Evolutionary conservation across 2,888 invertebrate genomes (phyloP).

Genomic region (Chloromyia formosa): DNA sequence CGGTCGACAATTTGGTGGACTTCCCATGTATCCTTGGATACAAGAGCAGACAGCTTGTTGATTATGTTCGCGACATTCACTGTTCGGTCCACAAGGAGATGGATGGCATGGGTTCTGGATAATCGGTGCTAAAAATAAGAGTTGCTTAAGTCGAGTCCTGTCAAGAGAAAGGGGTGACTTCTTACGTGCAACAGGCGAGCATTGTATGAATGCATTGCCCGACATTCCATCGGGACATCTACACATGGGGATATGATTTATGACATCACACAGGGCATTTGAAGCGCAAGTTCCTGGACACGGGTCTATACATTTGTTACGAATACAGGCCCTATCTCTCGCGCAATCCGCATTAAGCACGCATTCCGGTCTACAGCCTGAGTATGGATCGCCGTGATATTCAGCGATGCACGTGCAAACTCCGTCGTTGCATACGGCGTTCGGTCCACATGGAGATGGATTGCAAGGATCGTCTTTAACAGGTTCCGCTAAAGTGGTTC

Average conservation of each 20-base stretch:
- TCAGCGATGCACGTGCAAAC: conserved; percentile 75
- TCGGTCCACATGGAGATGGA: conserved; percentile 76
- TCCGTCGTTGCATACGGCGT: conserved; percentile 73
- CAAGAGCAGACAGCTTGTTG: conserved; percentile 69
- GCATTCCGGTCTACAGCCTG: conserved; percentile 83
- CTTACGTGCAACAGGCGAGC: conserved; percentile 59
- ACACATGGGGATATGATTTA: conserved; percentile 82
- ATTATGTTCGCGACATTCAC: conserved; percentile 68
- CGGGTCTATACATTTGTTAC: conserved; percentile 79
- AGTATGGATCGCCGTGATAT: conserved; percentile 78
- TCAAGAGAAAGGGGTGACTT: background rate
- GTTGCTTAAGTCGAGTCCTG: background rate
- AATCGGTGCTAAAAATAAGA: conserved; percentile 43
- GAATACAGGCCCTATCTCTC: conserved; percentile 73
- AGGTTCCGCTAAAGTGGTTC: conserved; percentile 51
- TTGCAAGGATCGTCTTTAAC: conserved; percentile 66
- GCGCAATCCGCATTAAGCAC: conserved; percentile 78
- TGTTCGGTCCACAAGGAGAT: conserved; percentile 72
- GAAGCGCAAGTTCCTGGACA: conserved; percentile 81
- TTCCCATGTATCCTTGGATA: conserved; percentile 69
- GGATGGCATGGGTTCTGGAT: conserved; percentile 66
- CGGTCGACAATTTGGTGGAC: conserved; percentile 78
- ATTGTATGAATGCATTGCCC: conserved; percentile 77
- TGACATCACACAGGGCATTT: conserved; percentile 78
- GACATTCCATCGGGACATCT: conserved; percentile 74